These are phyloP conservation scores for Aphrophora alni DNA, from an alignment of 2,888 invertebrate genomes.

Conservation along the genomic window DNA sequence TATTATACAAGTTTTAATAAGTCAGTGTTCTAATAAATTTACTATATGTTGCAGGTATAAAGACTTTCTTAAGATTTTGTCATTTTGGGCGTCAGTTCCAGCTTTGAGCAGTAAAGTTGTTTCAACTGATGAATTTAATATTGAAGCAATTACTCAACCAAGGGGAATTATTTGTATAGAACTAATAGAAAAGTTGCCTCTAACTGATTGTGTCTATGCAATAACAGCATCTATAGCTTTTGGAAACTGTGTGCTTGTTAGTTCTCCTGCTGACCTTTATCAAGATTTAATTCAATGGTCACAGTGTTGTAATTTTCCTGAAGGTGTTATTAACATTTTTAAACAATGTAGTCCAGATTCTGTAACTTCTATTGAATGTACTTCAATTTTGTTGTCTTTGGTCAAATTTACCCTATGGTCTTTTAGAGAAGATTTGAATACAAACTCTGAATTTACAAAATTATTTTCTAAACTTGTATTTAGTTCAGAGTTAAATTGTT, in stretches of 20 bases:
- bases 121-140: background rate
- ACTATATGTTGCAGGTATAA: background rate
- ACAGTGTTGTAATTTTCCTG: background rate
- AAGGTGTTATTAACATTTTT: background rate
- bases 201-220: background rate
- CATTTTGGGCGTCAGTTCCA: background rate
- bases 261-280: background rate
- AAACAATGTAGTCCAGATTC: background rate
- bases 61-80: background rate
- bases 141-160: background rate
- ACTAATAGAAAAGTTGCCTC: background rate
- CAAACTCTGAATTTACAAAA: background rate
- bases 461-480: background rate
- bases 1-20: too few species aligned
- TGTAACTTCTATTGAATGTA: background rate
- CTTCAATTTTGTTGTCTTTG: background rate
- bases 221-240: background rate
- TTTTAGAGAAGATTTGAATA: background rate
- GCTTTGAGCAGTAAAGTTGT: background rate
- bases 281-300: background rate
- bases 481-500: background rate
- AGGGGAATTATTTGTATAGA: background rate
- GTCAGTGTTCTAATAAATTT: too few species aligned
- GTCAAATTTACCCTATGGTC: background rate
- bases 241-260: background rate